These are phyloP conservation scores for Nemotelus nigrinus DNA, from an alignment of 2,888 invertebrate species.

Conservation along the genomic window DNA sequence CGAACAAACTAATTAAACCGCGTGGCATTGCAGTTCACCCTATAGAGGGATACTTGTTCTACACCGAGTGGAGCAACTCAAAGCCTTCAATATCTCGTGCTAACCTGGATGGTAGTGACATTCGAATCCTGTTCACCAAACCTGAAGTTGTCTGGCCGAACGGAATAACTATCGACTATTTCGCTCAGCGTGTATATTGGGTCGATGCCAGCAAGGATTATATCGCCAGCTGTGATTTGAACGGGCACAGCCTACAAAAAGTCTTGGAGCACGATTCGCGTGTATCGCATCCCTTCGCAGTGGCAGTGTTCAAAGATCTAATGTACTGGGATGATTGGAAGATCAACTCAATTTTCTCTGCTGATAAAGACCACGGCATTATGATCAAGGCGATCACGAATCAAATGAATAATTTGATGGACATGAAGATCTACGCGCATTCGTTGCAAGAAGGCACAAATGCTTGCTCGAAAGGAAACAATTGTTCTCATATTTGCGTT, in stretches of 20 bases:
- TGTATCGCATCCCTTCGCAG: slow-evolving; percentile 85
- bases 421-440: slow-evolving; percentile 82
- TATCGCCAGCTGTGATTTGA: slow-evolving; percentile 79
- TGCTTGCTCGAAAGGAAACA: slow-evolving; percentile 70
- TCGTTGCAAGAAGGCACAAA: slow-evolving; percentile 80
- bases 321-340: slow-evolving; percentile 95
- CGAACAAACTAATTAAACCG: slow-evolving; percentile 75
- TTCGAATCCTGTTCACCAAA: slow-evolving; percentile 72
- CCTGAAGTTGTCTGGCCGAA: slow-evolving; percentile 85
- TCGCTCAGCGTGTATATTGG: slow-evolving; percentile 84
- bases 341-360: slow-evolving; percentile 78
- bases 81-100: slow-evolving; percentile 82
- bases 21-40: slow-evolving; percentile 87
- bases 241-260: slow-evolving; percentile 75
- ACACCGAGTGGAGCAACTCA: slow-evolving; percentile 88
- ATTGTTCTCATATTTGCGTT: slow-evolving; percentile 81
- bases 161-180: slow-evolving; percentile 85
- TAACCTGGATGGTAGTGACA: slow-evolving; percentile 79
- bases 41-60: slow-evolving; percentile 79
- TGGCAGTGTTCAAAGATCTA: slow-evolving; percentile 84
- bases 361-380: slow-evolving; percentile 80
- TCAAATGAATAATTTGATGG: slow-evolving; percentile 79
- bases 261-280: slow-evolving; percentile 73
- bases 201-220: slow-evolving; percentile 86
- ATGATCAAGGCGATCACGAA: slow-evolving; percentile 71